Evolutionary conservation across 2,888 invertebrate genomes (phyloP).

Genomic region (Trachelus iudaicus): DNA sequence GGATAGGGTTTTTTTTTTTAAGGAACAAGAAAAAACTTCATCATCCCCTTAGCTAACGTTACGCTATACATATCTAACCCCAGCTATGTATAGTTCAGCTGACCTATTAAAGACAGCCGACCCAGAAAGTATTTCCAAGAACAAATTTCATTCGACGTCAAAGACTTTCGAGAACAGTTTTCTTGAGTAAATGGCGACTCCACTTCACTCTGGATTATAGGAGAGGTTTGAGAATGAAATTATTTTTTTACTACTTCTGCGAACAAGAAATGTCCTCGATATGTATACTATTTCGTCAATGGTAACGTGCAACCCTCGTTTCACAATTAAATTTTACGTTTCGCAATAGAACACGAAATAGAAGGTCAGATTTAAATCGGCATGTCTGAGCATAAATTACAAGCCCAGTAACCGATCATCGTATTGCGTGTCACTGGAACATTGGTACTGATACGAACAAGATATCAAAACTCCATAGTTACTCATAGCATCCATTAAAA

Average conservation of each 20-base stretch:
- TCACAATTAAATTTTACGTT: background rate
- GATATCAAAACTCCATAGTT: background rate
- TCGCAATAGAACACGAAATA: background rate
- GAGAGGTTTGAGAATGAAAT: background rate
- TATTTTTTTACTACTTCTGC: background rate
- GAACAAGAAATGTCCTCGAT: background rate
- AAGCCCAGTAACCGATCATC: background rate
- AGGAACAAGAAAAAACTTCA: background rate
- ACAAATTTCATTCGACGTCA: conserved; percentile 6
- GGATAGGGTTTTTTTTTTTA: background rate
- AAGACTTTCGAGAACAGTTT: background rate
- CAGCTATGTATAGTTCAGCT: conserved; percentile 11
- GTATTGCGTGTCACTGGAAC: background rate
- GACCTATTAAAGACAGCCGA: conserved; percentile 32
- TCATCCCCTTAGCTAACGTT: background rate
- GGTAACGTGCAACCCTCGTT: background rate
- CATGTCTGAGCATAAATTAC: background rate
- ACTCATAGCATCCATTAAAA: background rate
- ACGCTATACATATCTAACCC: conserved; percentile 7
- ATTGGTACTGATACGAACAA: background rate
- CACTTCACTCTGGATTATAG: background rate
- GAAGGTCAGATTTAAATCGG: background rate
- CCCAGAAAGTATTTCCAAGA: conserved; percentile 10
- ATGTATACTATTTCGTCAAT: background rate
- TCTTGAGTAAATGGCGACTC: background rate